Evolutionary conservation across 53 echinoderm and acorn worm genomes (phyloP), one percentile per base, ranked within the genome.

Genomic region (Pentamera pediparva): DNA sequence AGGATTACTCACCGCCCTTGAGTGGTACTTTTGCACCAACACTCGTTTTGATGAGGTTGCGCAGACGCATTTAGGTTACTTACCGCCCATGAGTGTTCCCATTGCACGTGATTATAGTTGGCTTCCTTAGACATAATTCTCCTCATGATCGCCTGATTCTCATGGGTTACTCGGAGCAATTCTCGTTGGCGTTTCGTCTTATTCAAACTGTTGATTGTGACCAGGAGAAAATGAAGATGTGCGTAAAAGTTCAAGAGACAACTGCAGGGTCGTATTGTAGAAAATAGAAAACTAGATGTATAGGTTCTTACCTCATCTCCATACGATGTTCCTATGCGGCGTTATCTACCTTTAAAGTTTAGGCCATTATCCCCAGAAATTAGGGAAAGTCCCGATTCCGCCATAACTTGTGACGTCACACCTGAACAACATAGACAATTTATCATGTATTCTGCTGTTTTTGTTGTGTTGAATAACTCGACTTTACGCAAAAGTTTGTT

Each of bases 41-140:
- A n/a, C n/a, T n/a, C n/a, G n/a, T n/a, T n/a, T n/a, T n/a, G n/a
- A n/a, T n/a, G n/a, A n/a, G n/a, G n/a, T n/a, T n/a, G 52, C 15
- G 17, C 0, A 52, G 15, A 52, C 0, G 25, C 43, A 9, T 41
- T 41, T 41, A 41, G 9, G 43, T 41, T n/a, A 32, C 82, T 83
- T 81, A 98, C 98, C 84, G 65, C 75, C 98, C 98, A 98, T 29
- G 92, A 85, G 52, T 91, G 85, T 72, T 98, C 98, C 98, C 98
- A 98, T 62, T 98, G 83, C 9, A 81, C 63, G 43, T 86, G 84
- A 56, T 86, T 98, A 74, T 98, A 98, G 61, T 92, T 88, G 15
- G 98, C 82, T 37, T 98, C 88, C 54, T 95, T 95, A 4, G 96
- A 84, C 18, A 95, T 69, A 40, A 95, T 95, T 69, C 96, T 69